Base-by-base conservation (phyloP, 2,797 vertebrate genomes). In the Esox masquinongy region DNA sequence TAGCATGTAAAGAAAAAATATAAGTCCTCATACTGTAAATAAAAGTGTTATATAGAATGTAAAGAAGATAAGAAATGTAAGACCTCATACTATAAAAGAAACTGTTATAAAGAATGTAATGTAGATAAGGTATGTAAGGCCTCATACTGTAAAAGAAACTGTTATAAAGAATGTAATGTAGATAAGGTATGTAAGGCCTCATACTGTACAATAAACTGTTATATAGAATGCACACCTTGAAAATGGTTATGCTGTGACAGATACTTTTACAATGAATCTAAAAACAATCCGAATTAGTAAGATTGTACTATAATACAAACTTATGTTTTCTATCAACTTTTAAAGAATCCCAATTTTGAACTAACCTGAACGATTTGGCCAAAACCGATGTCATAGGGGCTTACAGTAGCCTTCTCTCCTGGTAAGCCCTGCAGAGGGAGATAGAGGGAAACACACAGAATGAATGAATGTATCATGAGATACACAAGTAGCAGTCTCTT, bases 311-410 rank as follows among this genome's bases (percentile, higher is more conserved):
- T n/a, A 70, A 26, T 39, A n/a, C 24, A 9, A 11, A 26, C 11
- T 64, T 22, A 15, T 50, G 68, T 47, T 24, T 14, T 11, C 14
- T 9, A 24, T 63, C 11, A 63, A 29, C 59, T 63, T 53, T 53
- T 63, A 63, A 16, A 64, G 4, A 4, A 64, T 8, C 61, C 61
- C 24, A 31, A 64, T 16, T 56, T n/a, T 0, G 31, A 22, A 34
- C 78, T 77, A 36, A 95, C 95, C 94, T 94, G 94, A 24, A 95
- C 89, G 0, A 94, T 93, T 4, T 95, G 93, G 0, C 93, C 94
- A 0, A 94, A 94, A 87, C 94, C 93, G 0, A 94, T 93, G 71
- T 94, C 93, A 0, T 92, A 94, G 83, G 94, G 92, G 17, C 93
- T 94, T 61, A 93, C 91, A 2, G 92, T 91, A 2, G 95, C 95